Percentiles rank a stretch among this genome's conserved stretches.
phyloP scores from a whole-genome alignment of 1,140 invertebrate species.

The Zeugodacus cucurbitae region DNA sequence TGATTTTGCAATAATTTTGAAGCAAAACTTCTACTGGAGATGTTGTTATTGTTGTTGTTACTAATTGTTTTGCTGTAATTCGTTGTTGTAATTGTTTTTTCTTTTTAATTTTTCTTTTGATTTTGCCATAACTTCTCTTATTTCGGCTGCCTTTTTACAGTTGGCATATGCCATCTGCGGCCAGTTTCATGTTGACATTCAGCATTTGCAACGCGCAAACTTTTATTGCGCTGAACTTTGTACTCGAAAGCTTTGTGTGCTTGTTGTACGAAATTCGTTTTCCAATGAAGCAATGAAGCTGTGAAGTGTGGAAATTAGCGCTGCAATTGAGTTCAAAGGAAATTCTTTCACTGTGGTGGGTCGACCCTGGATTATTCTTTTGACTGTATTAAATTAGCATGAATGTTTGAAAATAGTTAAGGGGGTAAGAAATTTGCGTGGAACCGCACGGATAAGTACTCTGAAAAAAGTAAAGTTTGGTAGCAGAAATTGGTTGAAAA shows the following conservation, averaged over 20 bases:
- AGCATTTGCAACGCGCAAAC: not conserved
- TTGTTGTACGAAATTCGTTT: too few species aligned
- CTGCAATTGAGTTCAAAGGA: too few species aligned
- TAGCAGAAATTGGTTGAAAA: too few species aligned
- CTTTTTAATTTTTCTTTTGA: not conserved
- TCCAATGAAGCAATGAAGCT: not conserved
- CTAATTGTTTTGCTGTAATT: not conserved
- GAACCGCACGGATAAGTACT: too few species aligned
- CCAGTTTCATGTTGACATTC: not conserved
- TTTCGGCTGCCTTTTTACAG: not conserved
- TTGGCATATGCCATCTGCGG: not conserved
- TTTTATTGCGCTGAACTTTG: not conserved
- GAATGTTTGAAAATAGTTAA: too few species aligned
- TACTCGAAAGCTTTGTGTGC: not conserved
- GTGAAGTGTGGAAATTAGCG: not conserved
- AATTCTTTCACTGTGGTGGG: too few species aligned
- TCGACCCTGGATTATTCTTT: too few species aligned
- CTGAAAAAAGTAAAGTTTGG: too few species aligned
- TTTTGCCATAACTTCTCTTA: not conserved
- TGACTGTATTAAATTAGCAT: too few species aligned
- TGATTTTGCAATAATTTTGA: not conserved
- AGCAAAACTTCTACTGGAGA: not conserved
- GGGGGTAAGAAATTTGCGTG: too few species aligned
- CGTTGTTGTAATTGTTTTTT: not conserved
- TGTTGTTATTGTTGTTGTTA: not conserved